Conservation (phyloP, 2,888 invertebrate species). For the Venustoraphidia nigricollis region DNA sequence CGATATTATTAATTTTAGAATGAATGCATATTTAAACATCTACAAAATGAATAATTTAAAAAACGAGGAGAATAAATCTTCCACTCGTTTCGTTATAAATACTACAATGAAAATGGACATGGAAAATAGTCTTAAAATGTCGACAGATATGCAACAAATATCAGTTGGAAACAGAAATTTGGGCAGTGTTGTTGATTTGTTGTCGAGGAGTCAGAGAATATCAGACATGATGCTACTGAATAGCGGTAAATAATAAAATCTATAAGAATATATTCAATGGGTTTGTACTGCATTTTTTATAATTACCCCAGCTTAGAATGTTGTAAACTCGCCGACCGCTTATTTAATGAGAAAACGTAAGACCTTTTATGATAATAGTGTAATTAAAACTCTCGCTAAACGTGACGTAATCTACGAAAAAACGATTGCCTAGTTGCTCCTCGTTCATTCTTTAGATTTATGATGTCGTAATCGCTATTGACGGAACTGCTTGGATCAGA, state of each 20-base stretch:
- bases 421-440: no score
- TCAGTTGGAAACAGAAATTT: neutral
- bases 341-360: no score
- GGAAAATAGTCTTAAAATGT: neutral
- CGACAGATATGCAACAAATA: neutral
- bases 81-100: neutral
- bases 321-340: neutral
- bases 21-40: neutral
- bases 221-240: neutral
- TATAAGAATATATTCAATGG: neutral
- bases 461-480: no score
- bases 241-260: neutral
- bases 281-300: no score
- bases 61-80: neutral
- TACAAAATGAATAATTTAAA: neutral
- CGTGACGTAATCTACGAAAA: no score
- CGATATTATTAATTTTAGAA: neutral
- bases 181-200: slow-evolving; percentile 1
- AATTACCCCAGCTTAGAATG: no score
- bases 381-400: no score
- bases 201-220: neutral
- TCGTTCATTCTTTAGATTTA: no score
- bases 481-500: no score
- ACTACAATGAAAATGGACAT: neutral
- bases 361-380: no score